Evolutionary conservation across 2,113 vertebrate genomes (phyloP).

Genomic region (Antechinus stuartii): DNA sequence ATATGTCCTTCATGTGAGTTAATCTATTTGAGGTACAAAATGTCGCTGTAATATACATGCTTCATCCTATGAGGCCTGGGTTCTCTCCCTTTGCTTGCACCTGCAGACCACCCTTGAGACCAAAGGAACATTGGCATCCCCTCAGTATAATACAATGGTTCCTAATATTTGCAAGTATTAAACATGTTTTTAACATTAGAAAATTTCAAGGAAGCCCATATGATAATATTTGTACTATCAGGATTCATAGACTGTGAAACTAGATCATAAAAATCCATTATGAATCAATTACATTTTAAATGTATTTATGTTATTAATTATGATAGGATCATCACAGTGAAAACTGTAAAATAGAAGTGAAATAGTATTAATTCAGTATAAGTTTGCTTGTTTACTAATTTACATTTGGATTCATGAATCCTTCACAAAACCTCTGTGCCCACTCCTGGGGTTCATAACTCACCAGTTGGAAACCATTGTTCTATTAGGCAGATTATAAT

Average conservation of each 20-base stretch:
- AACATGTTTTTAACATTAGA: neutral
- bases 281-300: neutral
- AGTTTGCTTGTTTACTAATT: neutral
- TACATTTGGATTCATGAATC: neutral
- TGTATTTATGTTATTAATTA: neutral
- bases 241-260: neutral
- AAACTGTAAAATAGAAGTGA: neutral
- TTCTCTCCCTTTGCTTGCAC: slow-evolving; percentile 38
- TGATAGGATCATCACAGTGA: neutral
- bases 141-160: slow-evolving; percentile 49
- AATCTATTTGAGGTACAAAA: slow-evolving; percentile 59
- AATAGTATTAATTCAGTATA: neutral
- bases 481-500: neutral
- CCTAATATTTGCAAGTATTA: neutral
- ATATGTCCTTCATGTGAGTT: slow-evolving; percentile 48
- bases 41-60: slow-evolving; percentile 15
- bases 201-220: neutral
- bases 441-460: neutral
- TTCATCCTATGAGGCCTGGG: slow-evolving; percentile 42
- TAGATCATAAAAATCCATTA: neutral
- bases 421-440: neutral
- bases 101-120: slow-evolving; percentile 70
- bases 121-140: slow-evolving; percentile 41
- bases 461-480: neutral
- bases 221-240: neutral